Conservation (phyloP, 2,113 vertebrate species). For the Anarhynchus alexandrinus region DNA sequence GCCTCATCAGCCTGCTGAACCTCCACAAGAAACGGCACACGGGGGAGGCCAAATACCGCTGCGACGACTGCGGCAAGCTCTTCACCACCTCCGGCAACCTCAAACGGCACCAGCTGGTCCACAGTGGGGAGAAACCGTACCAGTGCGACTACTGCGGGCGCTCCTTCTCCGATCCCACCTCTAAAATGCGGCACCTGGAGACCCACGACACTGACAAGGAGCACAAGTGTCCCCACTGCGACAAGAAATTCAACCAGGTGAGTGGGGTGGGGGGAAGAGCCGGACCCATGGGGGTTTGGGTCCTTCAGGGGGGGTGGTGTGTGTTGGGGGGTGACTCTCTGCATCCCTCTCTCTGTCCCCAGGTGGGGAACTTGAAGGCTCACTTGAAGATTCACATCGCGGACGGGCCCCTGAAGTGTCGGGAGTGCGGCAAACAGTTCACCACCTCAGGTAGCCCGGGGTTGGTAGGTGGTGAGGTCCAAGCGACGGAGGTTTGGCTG, state of each 20-base stretch:
- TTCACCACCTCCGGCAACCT: slow-evolving; percentile 97
- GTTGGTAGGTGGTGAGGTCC: neutral
- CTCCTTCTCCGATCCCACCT: slow-evolving; percentile 95
- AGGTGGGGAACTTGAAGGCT: slow-evolving; percentile 95
- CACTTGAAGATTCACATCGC: slow-evolving; percentile 94
- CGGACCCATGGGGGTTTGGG: rapidly evolving
- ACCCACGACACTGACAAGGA: slow-evolving; percentile 94
- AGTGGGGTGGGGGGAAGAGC: rapidly evolving
- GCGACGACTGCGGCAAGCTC: slow-evolving; percentile 91
- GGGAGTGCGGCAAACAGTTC: slow-evolving; percentile 97
- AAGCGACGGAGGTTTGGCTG: rapidly evolving
- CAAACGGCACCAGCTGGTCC: slow-evolving; percentile 96
- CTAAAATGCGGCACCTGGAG: slow-evolving; percentile 97
- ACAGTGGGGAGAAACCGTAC: slow-evolving; percentile 96
- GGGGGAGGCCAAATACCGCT: slow-evolving; percentile 91
- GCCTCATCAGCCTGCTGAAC: slow-evolving; percentile 95
- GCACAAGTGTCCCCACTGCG: slow-evolving; percentile 95
- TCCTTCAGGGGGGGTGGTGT: rapidly evolving
- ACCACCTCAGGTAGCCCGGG: slow-evolving; percentile 88
- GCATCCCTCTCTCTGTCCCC: neutral
- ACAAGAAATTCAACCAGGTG: slow-evolving; percentile 98
- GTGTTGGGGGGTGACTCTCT: neutral
- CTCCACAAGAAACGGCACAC: slow-evolving; percentile 97
- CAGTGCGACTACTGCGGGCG: slow-evolving; percentile 93
- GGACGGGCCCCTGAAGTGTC: slow-evolving; percentile 93